phyloP scores from a whole-genome alignment of 2,888 invertebrate species.

The Tolmerus cingulatus region DNA sequence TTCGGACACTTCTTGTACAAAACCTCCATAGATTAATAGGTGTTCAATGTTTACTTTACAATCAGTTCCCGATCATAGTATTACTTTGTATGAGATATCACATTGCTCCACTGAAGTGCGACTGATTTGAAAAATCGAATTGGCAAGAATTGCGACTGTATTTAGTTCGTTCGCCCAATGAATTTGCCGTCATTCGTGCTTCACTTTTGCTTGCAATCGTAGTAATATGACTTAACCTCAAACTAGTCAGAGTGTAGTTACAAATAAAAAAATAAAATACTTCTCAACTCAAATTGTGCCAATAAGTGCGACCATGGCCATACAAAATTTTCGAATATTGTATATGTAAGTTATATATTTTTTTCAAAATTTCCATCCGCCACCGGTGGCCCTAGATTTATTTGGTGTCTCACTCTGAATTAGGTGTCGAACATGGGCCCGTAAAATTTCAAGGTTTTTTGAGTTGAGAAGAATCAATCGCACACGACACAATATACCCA shows the following conservation, averaged over 20 bases:
- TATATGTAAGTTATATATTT: not conserved
- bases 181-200: slow-evolving; percentile 26
- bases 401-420: not conserved
- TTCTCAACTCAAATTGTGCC: slow-evolving; percentile 26
- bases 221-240: slow-evolving; percentile 10
- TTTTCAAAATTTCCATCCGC: not conserved
- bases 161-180: not conserved
- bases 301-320: not conserved
- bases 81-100: slow-evolving; percentile 34
- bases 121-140: slow-evolving; percentile 11
- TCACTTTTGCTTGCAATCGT: slow-evolving; percentile 15
- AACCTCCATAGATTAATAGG: slow-evolving; percentile 25
- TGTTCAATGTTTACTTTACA: slow-evolving; percentile 24
- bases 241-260: not conserved
- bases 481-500: not conserved
- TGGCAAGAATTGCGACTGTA: not conserved
- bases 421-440: not conserved
- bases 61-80: slow-evolving; percentile 26
- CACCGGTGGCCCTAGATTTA: not conserved
- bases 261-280: not conserved
- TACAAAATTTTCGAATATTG: not conserved
- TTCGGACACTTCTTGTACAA: not conserved
- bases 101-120: slow-evolving; percentile 31
- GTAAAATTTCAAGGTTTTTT: not conserved
- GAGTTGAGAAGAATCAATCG: slow-evolving; percentile 20